Evolutionary conservation across 1,140 invertebrate genomes (phyloP).

Genomic region (Pectinophora gossypiella): DNA sequence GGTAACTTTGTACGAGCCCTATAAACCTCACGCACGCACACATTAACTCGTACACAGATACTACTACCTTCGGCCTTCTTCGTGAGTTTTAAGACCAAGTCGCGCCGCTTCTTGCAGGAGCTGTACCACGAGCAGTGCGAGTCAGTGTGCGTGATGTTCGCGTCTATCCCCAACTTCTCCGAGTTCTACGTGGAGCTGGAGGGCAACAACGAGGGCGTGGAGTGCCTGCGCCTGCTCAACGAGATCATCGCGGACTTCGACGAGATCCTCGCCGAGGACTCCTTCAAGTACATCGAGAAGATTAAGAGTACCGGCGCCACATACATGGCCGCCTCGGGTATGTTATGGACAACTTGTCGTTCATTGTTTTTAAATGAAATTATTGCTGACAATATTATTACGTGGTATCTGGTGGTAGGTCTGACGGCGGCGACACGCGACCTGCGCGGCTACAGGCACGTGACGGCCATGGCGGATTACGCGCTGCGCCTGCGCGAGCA

Average conservation of each 20-base stretch:
- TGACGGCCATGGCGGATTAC: slow-evolving; percentile 94
- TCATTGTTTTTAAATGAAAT: no score
- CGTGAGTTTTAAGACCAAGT: no score
- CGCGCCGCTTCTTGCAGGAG: slow-evolving; percentile 83
- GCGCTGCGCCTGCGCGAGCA: slow-evolving; percentile 90
- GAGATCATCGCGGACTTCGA: slow-evolving; percentile 99
- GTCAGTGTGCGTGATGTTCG: slow-evolving; percentile 96
- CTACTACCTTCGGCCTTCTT: no score
- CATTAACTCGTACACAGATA: slow-evolving; percentile 59
- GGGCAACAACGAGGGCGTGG: slow-evolving; percentile 95
- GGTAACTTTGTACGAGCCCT: no score
- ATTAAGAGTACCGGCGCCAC: slow-evolving; percentile 97
- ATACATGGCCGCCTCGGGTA: slow-evolving; percentile 97
- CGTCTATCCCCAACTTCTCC: slow-evolving; percentile 97
- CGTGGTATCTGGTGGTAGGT: slow-evolving; percentile 67
- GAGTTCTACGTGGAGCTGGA: slow-evolving; percentile 97
- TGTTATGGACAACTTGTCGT: no score
- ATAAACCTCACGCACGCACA: neutral
- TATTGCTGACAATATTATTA: no score
- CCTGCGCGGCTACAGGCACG: slow-evolving; percentile 84
- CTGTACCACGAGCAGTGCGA: slow-evolving; percentile 97
- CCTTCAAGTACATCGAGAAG: slow-evolving; percentile 95
- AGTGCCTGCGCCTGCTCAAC: slow-evolving; percentile 94
- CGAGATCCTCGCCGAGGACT: slow-evolving; percentile 89
- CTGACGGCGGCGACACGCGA: slow-evolving; percentile 87